Base-by-base conservation (phyloP, 2,888 invertebrate genomes). In the Hirtodrosophila cameraria region DNA sequence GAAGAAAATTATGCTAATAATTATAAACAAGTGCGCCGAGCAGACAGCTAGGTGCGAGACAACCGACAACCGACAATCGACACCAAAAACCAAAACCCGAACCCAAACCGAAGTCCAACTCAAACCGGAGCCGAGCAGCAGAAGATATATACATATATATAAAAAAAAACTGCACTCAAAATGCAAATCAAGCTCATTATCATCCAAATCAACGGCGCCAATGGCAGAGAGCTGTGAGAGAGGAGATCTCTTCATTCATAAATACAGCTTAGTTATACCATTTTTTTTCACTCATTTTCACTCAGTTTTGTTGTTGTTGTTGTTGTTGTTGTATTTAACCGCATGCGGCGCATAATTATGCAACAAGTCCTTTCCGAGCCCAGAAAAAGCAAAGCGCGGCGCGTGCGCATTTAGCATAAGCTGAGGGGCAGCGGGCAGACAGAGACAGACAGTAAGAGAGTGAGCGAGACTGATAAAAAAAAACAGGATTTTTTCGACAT, bases 321-420 rank as follows among this genome's bases (percentile, higher is more conserved):
- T 52, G 15, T 30, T 46, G 50, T 31, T 65, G 60, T 55, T 48
- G 38, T 68, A 27, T 75, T 73, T 53, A 62, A 67, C 78, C 75
- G 85, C 82, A 78, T 67, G 73, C 61, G 67, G 60, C 69, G 71
- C 71, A 81, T 82, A 85, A 82, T 86, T 86, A 88, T 87, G 87
- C 88, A 88, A 86, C 86, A 87, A 88, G 88, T 86, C 86, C 88
- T 86, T 85, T 23, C 70, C 50, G 52, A 43, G 70, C 64, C 61
- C 61, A 62, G 54, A 59, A 61, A 36, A 59, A 57, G 39, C 54
- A 69, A 20, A 23, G 69, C 62, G 76, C 77, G 89, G 74, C 88
- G 88, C 88, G 88, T 88, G 88, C 88, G 89, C 86, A 83, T 79
- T 87, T 88, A 80, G 86, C 88, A 88, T 88, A 87, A 42, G 45